phyloP scores from a whole-genome alignment of 2,113 vertebrate species.

The Climacteris rufus region DNA sequence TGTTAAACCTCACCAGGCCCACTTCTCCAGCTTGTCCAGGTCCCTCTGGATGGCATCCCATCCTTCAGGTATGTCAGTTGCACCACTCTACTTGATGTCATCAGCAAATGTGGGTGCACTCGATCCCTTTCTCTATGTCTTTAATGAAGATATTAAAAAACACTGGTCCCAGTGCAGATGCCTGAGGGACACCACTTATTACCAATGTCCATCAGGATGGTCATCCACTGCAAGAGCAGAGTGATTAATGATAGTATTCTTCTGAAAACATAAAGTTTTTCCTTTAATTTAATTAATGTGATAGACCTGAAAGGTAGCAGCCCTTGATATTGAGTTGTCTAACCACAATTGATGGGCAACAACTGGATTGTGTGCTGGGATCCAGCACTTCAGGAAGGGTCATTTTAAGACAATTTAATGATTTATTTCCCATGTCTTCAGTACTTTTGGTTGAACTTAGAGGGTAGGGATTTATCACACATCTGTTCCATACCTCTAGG shows the following conservation, averaged over 20 bases:
- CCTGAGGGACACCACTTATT: background rate
- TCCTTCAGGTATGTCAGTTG: background rate
- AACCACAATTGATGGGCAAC: background rate
- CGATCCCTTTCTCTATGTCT: background rate
- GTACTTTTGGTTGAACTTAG: background rate
- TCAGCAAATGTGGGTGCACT: background rate
- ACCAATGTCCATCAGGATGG: fast-evolving
- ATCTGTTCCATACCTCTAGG: background rate
- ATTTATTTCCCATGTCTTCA: background rate
- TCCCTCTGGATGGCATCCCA: background rate
- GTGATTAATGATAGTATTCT: background rate
- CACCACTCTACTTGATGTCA: background rate
- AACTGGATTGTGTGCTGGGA: background rate
- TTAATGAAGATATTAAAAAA: background rate
- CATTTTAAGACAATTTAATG: background rate
- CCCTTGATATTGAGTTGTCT: background rate
- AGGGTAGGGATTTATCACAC: background rate
- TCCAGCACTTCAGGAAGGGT: background rate
- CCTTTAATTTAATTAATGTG: background rate
- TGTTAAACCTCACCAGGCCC: background rate
- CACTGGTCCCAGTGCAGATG: fast-evolving
- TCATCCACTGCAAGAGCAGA: background rate
- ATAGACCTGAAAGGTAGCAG: background rate
- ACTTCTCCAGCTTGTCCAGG: background rate
- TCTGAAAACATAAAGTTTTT: background rate